Conservation (phyloP, 2,113 vertebrate species). For the Synchiropus splendidus region DNA sequence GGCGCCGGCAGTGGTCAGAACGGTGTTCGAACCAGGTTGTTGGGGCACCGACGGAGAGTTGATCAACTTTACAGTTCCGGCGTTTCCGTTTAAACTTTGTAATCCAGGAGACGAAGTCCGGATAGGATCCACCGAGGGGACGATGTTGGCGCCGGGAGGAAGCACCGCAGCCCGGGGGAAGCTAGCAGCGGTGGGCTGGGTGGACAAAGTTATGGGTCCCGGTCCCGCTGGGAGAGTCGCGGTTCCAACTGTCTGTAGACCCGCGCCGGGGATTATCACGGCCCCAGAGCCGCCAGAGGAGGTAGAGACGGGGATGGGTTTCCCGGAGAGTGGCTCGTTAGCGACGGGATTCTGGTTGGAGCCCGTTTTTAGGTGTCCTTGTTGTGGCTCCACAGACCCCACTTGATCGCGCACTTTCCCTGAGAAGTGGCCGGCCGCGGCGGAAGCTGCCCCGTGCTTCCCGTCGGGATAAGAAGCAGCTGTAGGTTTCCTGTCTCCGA, state of each 20-base stretch:
- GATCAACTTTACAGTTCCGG: slow-evolving; percentile 46
- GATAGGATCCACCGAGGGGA: slow-evolving; percentile 15
- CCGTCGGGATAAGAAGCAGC: slow-evolving; percentile 40
- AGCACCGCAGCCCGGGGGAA: slow-evolving; percentile 35
- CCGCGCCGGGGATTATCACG: slow-evolving; percentile 37
- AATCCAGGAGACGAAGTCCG: slow-evolving; percentile 35
- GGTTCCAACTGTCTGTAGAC: slow-evolving; percentile 47
- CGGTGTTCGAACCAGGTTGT: slow-evolving; percentile 15
- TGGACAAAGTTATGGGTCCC: slow-evolving; percentile 52
- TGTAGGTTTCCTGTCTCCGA: slow-evolving; percentile 57
- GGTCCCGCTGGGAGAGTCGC: slow-evolving; percentile 34
- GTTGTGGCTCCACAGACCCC: slow-evolving; percentile 62
- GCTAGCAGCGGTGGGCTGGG: slow-evolving; percentile 40
- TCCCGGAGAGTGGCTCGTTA: slow-evolving; percentile 38
- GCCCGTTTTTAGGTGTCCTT: slow-evolving; percentile 62
- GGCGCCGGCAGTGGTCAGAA: slow-evolving; percentile 26
- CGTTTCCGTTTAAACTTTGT: slow-evolving; percentile 59
- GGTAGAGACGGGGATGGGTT: slow-evolving; percentile 37
- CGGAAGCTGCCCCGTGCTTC: slow-evolving; percentile 39
- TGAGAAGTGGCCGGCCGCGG: slow-evolving; percentile 52
- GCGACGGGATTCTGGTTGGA: slow-evolving; percentile 44
- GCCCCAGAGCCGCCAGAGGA: slow-evolving; percentile 40
- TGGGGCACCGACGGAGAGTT: slow-evolving; percentile 25
- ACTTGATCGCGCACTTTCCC: slow-evolving; percentile 62
- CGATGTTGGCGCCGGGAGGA: slow-evolving; percentile 10